Conservation (phyloP, 1,140 invertebrate species). For the Drosophila navojoa region DNA sequence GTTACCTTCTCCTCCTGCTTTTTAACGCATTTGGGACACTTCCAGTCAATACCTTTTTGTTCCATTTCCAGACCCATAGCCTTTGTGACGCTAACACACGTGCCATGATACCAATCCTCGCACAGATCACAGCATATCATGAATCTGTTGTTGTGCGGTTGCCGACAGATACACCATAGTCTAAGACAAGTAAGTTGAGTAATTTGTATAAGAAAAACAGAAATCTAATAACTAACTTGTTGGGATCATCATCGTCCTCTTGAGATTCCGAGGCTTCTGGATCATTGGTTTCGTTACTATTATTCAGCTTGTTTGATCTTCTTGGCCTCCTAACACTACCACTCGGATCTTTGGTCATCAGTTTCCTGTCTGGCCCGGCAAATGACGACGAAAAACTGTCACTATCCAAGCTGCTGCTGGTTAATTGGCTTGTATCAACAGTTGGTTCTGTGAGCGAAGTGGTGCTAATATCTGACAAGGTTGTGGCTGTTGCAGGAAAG, state of each 20-base stretch:
- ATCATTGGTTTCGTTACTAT: constrained; percentile 71
- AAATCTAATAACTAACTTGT: constrained; percentile 82
- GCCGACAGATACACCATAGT: constrained; percentile 97
- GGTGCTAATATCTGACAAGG: constrained; percentile 40
- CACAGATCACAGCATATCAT: constrained; percentile 99
- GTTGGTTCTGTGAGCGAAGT: constrained; percentile 41
- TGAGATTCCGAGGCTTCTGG: constrained; percentile 88
- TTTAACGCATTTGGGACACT: constrained; percentile 92
- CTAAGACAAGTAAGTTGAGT: constrained; percentile 81
- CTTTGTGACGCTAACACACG: constrained; percentile 97
- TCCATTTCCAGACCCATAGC: constrained; percentile 96
- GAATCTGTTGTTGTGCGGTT: constrained; percentile 97
- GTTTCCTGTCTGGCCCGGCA: constrained; percentile 1
- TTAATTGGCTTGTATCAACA: constrained; percentile 46
- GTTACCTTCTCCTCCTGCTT: constrained; percentile 82
- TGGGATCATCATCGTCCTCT: constrained; percentile 96
- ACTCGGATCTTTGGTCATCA: constrained; percentile 28
- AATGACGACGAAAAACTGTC: constrained; percentile 17
- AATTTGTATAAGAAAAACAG: neutral
- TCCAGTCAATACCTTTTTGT: constrained; percentile 94
- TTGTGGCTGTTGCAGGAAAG: constrained; percentile 26
- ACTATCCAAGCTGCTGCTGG: constrained; percentile 47
- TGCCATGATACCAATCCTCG: constrained; percentile 98
- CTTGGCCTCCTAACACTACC: constrained; percentile 22
- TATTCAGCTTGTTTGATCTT: constrained; percentile 52